Evolutionary conservation across 2,888 invertebrate genomes (phyloP).

Genomic region (Ariolimax columbianus): DNA sequence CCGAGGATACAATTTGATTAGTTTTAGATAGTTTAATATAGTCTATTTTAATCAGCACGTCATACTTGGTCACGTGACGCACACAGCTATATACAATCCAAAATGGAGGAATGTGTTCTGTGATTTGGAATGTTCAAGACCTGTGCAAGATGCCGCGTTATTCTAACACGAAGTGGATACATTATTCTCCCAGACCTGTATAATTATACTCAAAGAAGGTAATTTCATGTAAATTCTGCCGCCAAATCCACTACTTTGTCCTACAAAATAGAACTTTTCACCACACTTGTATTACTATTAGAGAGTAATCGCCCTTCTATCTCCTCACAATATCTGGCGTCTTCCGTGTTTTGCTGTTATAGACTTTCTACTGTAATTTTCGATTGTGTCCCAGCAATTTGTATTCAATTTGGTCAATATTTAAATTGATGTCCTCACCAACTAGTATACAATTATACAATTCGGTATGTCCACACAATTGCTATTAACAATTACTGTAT

Average conservation of each 20-base stretch:
- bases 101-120: constrained; percentile 17
- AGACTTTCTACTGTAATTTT: not conserved
- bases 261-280: not conserved
- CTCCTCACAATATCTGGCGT: not conserved
- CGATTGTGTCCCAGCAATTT: too few relatives aligned
- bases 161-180: constrained; percentile 9
- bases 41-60: not conserved
- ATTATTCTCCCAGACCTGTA: not conserved
- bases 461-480: too few relatives aligned
- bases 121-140: not conserved
- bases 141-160: too few relatives aligned
- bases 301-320: constrained; percentile 20
- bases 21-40: not conserved
- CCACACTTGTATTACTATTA: not conserved
- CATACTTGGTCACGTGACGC: not conserved
- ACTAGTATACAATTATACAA: too few relatives aligned
- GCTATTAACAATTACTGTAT: too few relatives aligned
- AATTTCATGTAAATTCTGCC: not conserved
- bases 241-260: not conserved
- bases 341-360: constrained; percentile 11
- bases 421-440: too few relatives aligned
- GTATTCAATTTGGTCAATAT: too few relatives aligned
- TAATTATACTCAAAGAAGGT: not conserved
- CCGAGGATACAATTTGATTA: constrained; percentile 45
- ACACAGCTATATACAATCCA: not conserved